Evolutionary conservation across 2,797 vertebrate genomes (phyloP).

Genomic region (Sebastes hubbsi): DNA sequence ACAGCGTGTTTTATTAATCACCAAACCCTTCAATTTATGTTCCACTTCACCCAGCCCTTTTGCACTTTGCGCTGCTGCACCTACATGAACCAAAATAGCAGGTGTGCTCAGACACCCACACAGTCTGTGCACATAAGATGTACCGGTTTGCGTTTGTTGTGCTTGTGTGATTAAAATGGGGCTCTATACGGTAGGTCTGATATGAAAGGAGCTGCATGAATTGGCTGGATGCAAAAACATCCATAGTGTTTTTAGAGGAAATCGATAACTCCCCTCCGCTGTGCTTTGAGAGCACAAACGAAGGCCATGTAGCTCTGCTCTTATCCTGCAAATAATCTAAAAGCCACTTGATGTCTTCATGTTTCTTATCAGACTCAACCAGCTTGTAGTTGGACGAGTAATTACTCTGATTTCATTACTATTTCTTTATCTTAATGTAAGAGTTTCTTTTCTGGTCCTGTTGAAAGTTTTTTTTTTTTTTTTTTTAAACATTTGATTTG

Average conservation of each 20-base stretch:
- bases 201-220: background rate
- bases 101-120: background rate
- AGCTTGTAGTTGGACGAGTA: background rate
- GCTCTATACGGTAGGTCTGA: background rate
- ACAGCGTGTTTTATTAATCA: background rate
- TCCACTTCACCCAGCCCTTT: background rate
- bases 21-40: background rate
- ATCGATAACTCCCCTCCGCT: conserved; percentile 14
- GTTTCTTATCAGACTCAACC: background rate
- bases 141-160: background rate
- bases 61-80: background rate
- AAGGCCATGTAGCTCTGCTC: conserved; percentile 15
- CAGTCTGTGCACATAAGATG: background rate
- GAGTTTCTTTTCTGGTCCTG: background rate
- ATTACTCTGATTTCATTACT: background rate
- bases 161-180: background rate
- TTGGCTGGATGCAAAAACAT: background rate
- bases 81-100: background rate
- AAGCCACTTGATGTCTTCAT: conserved; percentile 36
- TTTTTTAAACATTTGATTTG: background rate
- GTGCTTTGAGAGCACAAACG: conserved; percentile 12
- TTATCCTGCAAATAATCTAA: conserved; percentile 38
- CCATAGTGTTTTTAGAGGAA: background rate
- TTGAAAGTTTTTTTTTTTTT: background rate
- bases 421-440: background rate